A percentile compares a stretch with the other conserved stretches of the same genome.
These are phyloP conservation scores for Ormia ochracea DNA, from an alignment of 2,888 invertebrate genomes.

Conservation along the genomic window DNA sequence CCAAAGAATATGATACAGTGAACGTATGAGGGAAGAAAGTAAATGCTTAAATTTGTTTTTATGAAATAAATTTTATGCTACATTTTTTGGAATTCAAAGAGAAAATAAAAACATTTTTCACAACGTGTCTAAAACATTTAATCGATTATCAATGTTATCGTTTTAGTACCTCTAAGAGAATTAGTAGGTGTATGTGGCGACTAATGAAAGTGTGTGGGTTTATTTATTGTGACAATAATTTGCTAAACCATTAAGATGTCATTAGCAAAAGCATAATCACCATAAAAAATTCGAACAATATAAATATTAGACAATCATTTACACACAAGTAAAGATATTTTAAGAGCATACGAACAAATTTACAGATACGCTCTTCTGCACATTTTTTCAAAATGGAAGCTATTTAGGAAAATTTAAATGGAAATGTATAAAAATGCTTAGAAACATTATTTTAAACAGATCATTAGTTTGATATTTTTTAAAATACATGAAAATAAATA, in stretches of 20 bases:
- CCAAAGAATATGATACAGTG: not conserved
- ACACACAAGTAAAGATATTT: not conserved
- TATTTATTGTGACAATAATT: constrained; percentile 9
- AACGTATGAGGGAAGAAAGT: not conserved
- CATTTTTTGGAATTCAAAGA: not conserved
- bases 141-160: constrained; percentile 8
- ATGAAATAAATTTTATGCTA: not conserved
- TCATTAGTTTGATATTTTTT: no score
- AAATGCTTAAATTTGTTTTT: not conserved
- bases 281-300: constrained; percentile 41
- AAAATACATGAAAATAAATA: no score
- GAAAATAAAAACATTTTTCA: not conserved
- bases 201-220: not conserved
- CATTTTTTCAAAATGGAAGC: no score
- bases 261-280: constrained; percentile 37
- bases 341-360: no score
- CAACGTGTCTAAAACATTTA: not conserved
- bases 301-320: not conserved
- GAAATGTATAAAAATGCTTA: no score
- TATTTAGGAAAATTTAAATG: no score
- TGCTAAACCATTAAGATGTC: constrained; percentile 52
- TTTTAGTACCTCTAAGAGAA: not conserved
- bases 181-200: not conserved
- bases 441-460: no score
- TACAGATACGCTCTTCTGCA: no score